Base-by-base conservation (phyloP, 2,797 vertebrate genomes). In the Florisuga fusca region DNA sequence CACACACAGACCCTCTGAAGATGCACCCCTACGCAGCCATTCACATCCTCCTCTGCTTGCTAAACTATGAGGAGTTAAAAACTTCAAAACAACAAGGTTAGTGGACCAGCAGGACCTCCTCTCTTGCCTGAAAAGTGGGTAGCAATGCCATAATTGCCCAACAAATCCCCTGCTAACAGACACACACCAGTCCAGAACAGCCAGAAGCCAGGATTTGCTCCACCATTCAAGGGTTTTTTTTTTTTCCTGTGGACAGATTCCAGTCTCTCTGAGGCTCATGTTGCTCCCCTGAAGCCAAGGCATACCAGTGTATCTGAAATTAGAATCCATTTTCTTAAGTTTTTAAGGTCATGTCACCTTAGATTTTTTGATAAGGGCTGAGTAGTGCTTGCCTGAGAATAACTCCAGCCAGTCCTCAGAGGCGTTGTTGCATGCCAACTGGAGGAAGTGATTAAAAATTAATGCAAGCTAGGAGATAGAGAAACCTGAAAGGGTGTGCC, bases 361-460 rank as follows among this genome's bases (percentile, higher is more conserved):
- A 73, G 64, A 92, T 96, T 94, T 92, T 89, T 77, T 84, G 80
- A 90, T 94, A 93, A 84, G 91, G 89, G 81, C 87, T 88, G 69
- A 90, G 93, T 34, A 57, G 81, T 23, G 82, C 59, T 81, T 82
- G 90, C 85, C 83, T 55, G 36, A 62, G 75, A 95, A 64, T 91
- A 87, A 84, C 78, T 59, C 8, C 93, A 93, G 75, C 67, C 84
- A 59, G 89, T 68, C 83, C 89, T 95, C 18, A 67, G 91, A 95
- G 96, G 95, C 22, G 61, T 80, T 93, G 93, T 46, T 96, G 91
- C 96, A 92, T 94, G 96, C 98, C 98, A 98, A 96, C 97, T 96
- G 93, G 96, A 99, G 98, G 98, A 99, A 98, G 98, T 97, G 96
- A 99, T 99, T 98, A 99, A 99, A 99, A 98, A 99, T 98, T 98